phyloP scores from a whole-genome alignment of 1,140 invertebrate genomes.

The Brachionus asplanchnoidis region DNA sequence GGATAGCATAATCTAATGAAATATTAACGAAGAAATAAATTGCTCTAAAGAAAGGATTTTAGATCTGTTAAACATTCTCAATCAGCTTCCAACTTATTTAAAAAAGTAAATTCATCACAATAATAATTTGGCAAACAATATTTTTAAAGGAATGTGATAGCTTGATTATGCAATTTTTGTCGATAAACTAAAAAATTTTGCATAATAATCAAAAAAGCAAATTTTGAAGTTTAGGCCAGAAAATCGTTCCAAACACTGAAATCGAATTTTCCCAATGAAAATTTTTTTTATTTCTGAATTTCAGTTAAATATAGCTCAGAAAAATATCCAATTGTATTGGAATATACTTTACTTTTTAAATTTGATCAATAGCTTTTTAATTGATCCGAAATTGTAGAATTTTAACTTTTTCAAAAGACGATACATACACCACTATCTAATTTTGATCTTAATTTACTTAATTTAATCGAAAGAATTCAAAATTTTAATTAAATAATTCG shows the following conservation, averaged over 20 bases:
- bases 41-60: background rate
- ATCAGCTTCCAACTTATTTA: background rate
- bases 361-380: background rate
- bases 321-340: background rate
- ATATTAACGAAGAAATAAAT: background rate
- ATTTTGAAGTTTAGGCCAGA: background rate
- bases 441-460: background rate
- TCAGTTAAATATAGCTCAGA: background rate
- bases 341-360: background rate
- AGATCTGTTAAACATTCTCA: background rate
- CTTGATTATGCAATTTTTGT: background rate
- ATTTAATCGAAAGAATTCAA: background rate
- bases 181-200: background rate
- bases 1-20: background rate
- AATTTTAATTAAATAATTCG: no score
- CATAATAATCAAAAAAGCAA: background rate
- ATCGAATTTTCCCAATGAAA: background rate
- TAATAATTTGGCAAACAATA: background rate
- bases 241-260: background rate
- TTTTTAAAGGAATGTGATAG: background rate
- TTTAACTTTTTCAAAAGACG: background rate
- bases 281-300: background rate
- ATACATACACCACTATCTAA: background rate
- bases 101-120: background rate
- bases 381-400: background rate